phyloP scores from a whole-genome alignment of 2,888 invertebrate genomes.

The Caradrina clavipalpis region DNA sequence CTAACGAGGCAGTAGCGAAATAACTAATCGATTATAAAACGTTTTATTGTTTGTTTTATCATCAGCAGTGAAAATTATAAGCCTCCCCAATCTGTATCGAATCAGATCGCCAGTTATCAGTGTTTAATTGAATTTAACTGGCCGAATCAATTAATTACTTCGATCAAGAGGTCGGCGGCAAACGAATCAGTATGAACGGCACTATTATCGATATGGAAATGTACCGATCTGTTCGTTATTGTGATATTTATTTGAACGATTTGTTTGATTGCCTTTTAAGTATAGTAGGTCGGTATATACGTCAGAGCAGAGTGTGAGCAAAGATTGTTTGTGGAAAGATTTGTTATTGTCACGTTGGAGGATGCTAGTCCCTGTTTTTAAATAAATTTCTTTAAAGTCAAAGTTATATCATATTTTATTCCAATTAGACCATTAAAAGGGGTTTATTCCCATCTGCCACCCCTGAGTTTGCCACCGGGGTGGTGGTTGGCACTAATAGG shows the following conservation, averaged over 20 bases:
- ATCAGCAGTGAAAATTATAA: conserved; percentile 23
- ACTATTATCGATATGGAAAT: conserved; percentile 29
- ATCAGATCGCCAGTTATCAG: conserved; percentile 34
- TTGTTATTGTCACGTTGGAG: no score
- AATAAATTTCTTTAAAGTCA: no score
- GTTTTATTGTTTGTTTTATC: conserved; percentile 29
- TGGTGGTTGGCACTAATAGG: no score
- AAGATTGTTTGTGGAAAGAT: no score
- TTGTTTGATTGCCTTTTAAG: neutral
- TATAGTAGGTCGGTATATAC: no score
- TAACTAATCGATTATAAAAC: conserved; percentile 20
- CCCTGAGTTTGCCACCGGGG: no score
- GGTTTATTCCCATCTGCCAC: no score
- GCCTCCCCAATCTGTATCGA: conserved; percentile 31
- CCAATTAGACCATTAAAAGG: no score
- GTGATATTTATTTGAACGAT: neutral
- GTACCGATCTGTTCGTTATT: conserved; percentile 6
- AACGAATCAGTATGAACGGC: conserved; percentile 19
- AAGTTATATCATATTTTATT: no score
- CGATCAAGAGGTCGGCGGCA: conserved; percentile 22
- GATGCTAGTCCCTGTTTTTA: no score
- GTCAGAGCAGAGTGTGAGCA: neutral
- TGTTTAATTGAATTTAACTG: conserved; percentile 54
- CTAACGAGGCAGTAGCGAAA: no score
- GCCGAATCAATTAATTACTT: conserved; percentile 44